A percentile compares a stretch with the other conserved stretches of the same genome.
phyloP scores from a whole-genome alignment of 2,113 vertebrate species.

The Trinectes maculatus region DNA sequence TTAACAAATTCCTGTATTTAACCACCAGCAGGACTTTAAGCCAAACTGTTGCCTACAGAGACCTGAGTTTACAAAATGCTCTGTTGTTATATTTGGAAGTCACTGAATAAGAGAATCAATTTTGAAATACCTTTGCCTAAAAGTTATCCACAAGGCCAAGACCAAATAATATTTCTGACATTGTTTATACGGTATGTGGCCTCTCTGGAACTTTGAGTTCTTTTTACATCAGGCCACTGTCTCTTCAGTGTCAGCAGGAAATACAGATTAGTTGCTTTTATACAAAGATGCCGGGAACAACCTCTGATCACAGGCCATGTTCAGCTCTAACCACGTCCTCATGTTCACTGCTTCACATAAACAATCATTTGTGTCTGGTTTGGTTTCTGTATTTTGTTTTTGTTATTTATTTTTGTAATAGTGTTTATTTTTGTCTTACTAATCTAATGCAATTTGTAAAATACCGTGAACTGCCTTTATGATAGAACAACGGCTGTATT shows the following conservation, averaged over 20 bases:
- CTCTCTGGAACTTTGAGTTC: not conserved
- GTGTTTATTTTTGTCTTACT: not conserved
- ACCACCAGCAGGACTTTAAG: not conserved
- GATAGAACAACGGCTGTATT: no score
- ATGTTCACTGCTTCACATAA: no score
- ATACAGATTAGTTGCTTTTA: not conserved
- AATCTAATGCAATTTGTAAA: not conserved
- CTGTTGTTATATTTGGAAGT: not conserved
- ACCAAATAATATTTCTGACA: not conserved
- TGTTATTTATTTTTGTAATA: no score
- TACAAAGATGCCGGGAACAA: not conserved
- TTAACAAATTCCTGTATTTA: not conserved
- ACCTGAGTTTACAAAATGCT: not conserved
- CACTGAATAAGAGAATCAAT: not conserved
- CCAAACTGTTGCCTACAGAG: not conserved
- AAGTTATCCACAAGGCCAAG: not conserved
- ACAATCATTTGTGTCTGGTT: no score
- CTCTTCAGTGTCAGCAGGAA: conserved; percentile 8
- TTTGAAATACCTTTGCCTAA: not conserved
- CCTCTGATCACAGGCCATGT: not conserved
- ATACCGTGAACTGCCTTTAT: not conserved
- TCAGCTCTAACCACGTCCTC: no score
- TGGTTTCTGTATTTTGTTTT: no score
- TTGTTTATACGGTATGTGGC: not conserved
- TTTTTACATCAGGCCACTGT: not conserved